Evolutionary conservation across 2,797 vertebrate species (phyloP).

Genomic region (Thripadectes ignobilis): DNA sequence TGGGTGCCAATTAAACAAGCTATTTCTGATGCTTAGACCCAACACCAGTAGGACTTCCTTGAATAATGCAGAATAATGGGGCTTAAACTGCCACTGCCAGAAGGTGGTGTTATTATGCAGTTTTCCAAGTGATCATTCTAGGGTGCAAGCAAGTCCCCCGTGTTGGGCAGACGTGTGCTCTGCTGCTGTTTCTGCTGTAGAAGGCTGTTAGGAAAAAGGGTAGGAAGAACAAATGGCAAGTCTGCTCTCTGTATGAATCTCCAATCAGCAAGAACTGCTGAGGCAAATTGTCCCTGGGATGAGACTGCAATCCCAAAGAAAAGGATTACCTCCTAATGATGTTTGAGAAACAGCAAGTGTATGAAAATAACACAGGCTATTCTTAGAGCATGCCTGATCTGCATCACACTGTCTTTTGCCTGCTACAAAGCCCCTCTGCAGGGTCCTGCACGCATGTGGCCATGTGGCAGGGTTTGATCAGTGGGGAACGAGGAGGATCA

Average conservation of each 20-base stretch:
- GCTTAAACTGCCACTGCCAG: neutral
- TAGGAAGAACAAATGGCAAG: neutral
- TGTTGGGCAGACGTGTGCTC: neutral
- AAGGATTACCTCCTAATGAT: neutral
- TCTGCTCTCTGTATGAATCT: neutral
- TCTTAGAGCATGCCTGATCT: neutral
- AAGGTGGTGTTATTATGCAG: neutral
- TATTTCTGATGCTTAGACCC: neutral
- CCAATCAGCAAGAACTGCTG: neutral
- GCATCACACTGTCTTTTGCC: neutral
- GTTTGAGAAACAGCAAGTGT: neutral
- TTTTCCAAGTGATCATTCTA: neutral
- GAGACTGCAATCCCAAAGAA: neutral
- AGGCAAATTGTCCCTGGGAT: neutral
- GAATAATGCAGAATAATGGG: rapidly evolving
- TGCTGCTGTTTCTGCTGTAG: neutral
- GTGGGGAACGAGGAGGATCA: neutral
- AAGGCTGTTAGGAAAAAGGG: neutral
- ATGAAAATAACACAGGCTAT: neutral
- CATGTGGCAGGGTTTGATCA: neutral
- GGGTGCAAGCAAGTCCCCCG: neutral
- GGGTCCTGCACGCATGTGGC: neutral
- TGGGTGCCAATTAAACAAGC: neutral
- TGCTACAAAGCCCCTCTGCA: neutral
- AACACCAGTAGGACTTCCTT: rapidly evolving